Percentiles rank a stretch among this genome's conserved stretches.
Evolutionary conservation across 1,140 invertebrate genomes (phyloP).

Genomic region (Aethina tumida): DNA sequence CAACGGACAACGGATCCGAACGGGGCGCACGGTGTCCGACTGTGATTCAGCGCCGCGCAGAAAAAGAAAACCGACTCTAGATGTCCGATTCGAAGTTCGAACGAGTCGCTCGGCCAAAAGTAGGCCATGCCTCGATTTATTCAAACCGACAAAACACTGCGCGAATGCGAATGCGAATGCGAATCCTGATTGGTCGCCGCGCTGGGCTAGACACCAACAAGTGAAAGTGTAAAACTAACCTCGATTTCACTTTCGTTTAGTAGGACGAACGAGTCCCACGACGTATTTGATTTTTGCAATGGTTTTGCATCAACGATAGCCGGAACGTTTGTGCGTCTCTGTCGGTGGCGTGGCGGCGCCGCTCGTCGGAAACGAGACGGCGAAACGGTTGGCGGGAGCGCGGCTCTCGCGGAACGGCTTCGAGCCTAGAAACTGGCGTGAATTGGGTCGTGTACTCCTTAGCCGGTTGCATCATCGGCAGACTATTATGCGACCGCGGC

Average conservation of each 20-base stretch:
- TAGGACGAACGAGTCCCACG: conserved; percentile 38
- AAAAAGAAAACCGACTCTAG: conserved; percentile 27
- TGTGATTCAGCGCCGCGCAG: no score
- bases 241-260: conserved; percentile 40
- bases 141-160: conserved; percentile 32
- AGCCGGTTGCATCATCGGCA: conserved; percentile 29
- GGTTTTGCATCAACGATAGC: conserved; percentile 18
- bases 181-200: conserved; percentile 26
- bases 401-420: conserved; percentile 14
- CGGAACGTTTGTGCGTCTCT: conserved; percentile 18
- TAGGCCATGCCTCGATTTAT: conserved; percentile 36
- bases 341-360: conserved; percentile 10
- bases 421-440: conserved; percentile 33
- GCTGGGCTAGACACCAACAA: conserved; percentile 35
- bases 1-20: no score
- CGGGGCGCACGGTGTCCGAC: no score
- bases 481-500: conserved; percentile 30
- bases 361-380: conserved; percentile 12
- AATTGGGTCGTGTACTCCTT: conserved; percentile 37
- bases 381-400: conserved; percentile 9
- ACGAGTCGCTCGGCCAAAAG: conserved; percentile 25
- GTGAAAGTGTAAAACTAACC: conserved; percentile 39
- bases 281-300: conserved; percentile 27
- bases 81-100: conserved; percentile 27
- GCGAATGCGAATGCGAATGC: conserved; percentile 17